These are phyloP conservation scores for Tanypteryx hageni DNA, from an alignment of 2,888 invertebrate species.

Conservation along the genomic window DNA sequence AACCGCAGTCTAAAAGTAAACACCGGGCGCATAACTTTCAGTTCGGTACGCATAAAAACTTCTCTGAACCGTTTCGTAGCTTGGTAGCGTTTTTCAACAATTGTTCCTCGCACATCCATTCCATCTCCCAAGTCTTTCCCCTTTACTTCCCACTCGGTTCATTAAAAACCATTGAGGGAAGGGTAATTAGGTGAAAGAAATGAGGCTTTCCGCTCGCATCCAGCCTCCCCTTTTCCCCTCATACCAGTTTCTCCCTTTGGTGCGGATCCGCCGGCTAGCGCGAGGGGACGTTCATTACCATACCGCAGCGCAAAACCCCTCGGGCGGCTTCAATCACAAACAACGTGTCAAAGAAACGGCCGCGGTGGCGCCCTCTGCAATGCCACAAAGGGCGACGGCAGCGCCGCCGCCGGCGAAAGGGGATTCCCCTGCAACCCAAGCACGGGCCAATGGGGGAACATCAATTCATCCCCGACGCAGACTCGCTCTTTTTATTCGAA, in stretches of 20 bases:
- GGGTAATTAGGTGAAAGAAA: not conserved
- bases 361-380: not conserved
- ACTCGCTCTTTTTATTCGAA: not conserved
- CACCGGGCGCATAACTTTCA: no score
- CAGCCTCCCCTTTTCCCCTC: not conserved
- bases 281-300: not conserved
- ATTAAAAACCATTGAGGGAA: not conserved
- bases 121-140: no score
- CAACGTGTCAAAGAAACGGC: conserved; percentile 19
- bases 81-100: not conserved
- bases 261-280: not conserved
- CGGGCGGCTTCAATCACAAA: not conserved
- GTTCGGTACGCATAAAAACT: not conserved
- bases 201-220: not conserved
- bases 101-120: not conserved
- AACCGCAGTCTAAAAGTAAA: no score
- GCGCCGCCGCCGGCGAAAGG: not conserved
- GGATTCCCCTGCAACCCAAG: not conserved
- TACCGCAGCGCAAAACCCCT: not conserved
- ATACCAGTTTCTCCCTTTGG: not conserved
- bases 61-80: not conserved
- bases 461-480: not conserved
- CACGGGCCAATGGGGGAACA: not conserved
- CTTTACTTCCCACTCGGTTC: not conserved
- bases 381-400: not conserved